Evolutionary conservation across 2,113 vertebrate species (phyloP), one percentile per base, ranked within the genome.

Genomic region (Fukomys damarensis): DNA sequence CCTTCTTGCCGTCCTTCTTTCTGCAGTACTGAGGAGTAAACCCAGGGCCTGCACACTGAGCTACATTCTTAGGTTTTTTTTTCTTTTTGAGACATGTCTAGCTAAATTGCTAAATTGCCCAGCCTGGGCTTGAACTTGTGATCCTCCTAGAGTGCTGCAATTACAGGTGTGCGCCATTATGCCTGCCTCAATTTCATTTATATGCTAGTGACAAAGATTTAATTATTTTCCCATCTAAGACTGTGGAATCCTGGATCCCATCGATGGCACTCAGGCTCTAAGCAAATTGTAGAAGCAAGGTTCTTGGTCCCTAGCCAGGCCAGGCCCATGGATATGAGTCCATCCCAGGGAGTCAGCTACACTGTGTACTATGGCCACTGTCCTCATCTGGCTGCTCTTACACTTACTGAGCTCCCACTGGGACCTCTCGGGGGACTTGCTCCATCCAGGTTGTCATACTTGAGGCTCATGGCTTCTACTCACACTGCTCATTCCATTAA

Each of bases 391-490:
- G 7, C 63, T n/a, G 28, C 54, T 41, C 30, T 63, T 46, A 2
- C 0, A 46, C 41, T 4, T 26, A 22, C 49, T 22, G 85, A 58
- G 35, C 24, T 5, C 74, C 2, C 0, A 0, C 59, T 2, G 0
- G 14, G 26, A 41, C 17, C n/a, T 65, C 38, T 8, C 0, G 28
- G 82, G 52, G 30, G 5, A 49, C 41, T n/a, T 6, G 8, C 17
- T 46, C 68, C 20, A 7, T 65, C 38, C 32, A 24, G 52, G 38
- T 12, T n/a, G 16, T 54, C 0, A 8, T 0, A 3, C 41, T 17
- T 2, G 4, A 65, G 85, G 89, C 35, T 83, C 68, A 70, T 6
- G 2, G 58, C 22, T 46, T 65, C 68, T 7, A 3, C 8, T 63
- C 38, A 49, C 3, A 10, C 19, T 38, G 46, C 35, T 43, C 0